A percentile compares a stretch with the other conserved stretches of the same genome.
Evolutionary conservation across 64 coral and sea anemone genomes (phyloP).

Genomic region (Actinia tenebrosa): DNA sequence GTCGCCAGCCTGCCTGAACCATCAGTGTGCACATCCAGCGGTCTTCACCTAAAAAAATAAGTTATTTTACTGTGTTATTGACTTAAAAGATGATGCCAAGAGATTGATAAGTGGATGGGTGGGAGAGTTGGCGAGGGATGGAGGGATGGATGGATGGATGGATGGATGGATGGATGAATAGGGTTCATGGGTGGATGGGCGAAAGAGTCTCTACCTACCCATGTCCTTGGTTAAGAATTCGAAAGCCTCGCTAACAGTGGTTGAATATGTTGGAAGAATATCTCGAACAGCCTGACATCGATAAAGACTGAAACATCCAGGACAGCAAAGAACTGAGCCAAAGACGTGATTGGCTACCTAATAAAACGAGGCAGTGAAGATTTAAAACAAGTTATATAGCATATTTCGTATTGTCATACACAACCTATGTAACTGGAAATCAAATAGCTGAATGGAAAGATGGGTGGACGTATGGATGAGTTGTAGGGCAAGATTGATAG

Average conservation of each 20-base stretch:
- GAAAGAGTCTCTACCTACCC: slow-evolving; percentile 43
- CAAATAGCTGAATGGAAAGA: no score
- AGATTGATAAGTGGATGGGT: not conserved
- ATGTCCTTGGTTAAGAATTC: slow-evolving; percentile 90
- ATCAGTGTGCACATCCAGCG: slow-evolving; percentile 92
- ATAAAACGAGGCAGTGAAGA: not conserved
- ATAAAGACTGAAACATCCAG: slow-evolving; percentile 91
- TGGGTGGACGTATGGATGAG: no score
- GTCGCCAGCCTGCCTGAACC: slow-evolving; percentile 77
- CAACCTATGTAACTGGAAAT: no score
- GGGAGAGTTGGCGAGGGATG: not conserved
- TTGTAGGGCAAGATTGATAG: no score
- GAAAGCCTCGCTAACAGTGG: slow-evolving; percentile 56
- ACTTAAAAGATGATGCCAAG: no score
- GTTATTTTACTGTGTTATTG: not conserved
- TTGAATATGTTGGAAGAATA: slow-evolving; percentile 69
- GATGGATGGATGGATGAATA: no score
- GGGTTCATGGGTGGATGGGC: not conserved
- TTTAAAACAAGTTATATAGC: not conserved
- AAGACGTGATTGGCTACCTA: slow-evolving; percentile 88
- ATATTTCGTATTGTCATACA: no score
- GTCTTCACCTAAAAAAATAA: slow-evolving; percentile 77
- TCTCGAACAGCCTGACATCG: slow-evolving; percentile 68
- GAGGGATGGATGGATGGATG: not conserved
- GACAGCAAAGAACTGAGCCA: slow-evolving; percentile 84